Evolutionary conservation across 1,140 invertebrate species (phyloP).

Genomic region (Drosophila sp.): DNA sequence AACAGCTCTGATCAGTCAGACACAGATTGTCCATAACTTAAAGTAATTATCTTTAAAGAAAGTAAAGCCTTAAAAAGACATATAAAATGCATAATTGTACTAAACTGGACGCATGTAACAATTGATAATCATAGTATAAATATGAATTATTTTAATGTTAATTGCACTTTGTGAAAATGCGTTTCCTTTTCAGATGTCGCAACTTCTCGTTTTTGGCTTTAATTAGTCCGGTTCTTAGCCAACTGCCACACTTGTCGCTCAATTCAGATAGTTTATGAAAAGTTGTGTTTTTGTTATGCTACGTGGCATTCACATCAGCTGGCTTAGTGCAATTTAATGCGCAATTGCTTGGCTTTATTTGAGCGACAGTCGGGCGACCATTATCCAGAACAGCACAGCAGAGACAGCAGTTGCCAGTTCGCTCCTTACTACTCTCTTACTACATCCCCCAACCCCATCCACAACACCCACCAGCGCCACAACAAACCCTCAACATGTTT

Average conservation of each 20-base stretch:
- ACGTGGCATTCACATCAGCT: slow-evolving; percentile 27
- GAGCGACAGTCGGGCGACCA: slow-evolving; percentile 36
- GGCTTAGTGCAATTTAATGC: slow-evolving; percentile 56
- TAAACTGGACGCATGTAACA: too few relatives aligned
- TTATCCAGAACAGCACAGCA: slow-evolving; percentile 2
- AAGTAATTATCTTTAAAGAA: too few relatives aligned
- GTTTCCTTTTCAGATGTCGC: not conserved
- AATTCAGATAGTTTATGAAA: slow-evolving; percentile 13
- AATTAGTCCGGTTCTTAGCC: slow-evolving; percentile 4
- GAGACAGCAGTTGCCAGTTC: slow-evolving; percentile 1
- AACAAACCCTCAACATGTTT: slow-evolving; percentile 45
- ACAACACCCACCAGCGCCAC: slow-evolving; percentile 20
- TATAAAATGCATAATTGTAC: too few relatives aligned
- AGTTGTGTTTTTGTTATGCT: slow-evolving; percentile 2
- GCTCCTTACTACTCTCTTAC: not conserved
- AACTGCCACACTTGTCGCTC: slow-evolving; percentile 8
- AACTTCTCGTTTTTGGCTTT: not conserved
- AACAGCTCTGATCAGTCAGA: too few relatives aligned
- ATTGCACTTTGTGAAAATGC: too few relatives aligned
- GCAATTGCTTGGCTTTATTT: slow-evolving; percentile 53
- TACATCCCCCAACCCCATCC: not conserved
- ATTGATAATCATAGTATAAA: too few relatives aligned
- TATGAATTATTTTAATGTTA: too few relatives aligned
- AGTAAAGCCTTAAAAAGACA: too few relatives aligned
- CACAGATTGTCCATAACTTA: too few relatives aligned